Evolutionary conservation across 2,888 invertebrate species (phyloP), one percentile per base, ranked within the genome.

Genomic region (Cheilosia grossa): DNA sequence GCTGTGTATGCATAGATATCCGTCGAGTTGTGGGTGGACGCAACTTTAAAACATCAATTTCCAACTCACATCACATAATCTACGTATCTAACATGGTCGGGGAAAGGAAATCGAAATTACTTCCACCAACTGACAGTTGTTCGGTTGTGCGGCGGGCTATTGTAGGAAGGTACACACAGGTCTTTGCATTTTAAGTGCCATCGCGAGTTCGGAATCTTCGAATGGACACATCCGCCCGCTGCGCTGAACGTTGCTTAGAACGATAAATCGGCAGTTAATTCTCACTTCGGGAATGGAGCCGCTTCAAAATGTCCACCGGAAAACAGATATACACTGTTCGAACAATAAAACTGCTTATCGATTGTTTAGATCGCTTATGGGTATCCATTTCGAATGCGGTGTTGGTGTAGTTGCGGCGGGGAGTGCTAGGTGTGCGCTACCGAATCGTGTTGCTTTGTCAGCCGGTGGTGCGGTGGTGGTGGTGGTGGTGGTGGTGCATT

Each of bases 241-340:
- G 56, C 17, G 64, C 19, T 64, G 59, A 17, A 40, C 42, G 66
- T 44, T 54, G 54, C 54, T 64, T 72, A 82, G 47, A 66, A 67
- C 78, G 49, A 82, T 78, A 82, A 78, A 82, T 82, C 66, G 72
- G 72, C 82, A 72, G 59, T 82, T 82, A 66, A 82, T 82, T 82
- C 82, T 82, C 78, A 82, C 82, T 82, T 82, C 19, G 78, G 42
- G 44, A 58, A 44, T 70, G 53, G 61, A 24, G 49, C 21, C 44
- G n/a, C 9, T 19, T 44, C 63, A 40, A 70, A 75, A 70, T 77
- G 64, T 75, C 72, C 72, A 78, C 82, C 78, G 82, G 72, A 82
- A 82, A 61, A 54, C 63, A 69, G 40, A 58, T 64, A 69, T 53
- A 37, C 13, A 64, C n/a, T 77, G 53, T 70, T 64, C 56, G 27